These are phyloP conservation scores for Salvelinus namaycush DNA, from an alignment of 2,113 vertebrate species.

Conservation along the genomic window DNA sequence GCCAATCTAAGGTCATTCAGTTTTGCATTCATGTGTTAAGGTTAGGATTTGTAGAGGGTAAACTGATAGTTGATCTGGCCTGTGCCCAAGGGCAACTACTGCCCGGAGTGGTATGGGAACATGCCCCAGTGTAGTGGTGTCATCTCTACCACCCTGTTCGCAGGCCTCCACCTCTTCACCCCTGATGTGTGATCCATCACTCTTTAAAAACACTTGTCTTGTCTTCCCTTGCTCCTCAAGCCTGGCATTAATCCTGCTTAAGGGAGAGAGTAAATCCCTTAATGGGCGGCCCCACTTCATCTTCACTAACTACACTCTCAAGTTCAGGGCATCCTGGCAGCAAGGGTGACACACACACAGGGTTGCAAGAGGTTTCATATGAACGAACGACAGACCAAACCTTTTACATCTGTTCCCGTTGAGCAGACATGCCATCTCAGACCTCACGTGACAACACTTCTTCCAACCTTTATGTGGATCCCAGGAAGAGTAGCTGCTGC, in stretches of 20 bases:
- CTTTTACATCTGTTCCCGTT: slow-evolving; percentile 1
- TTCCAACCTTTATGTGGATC: slow-evolving; percentile 1
- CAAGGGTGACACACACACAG: neutral
- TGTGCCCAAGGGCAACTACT: no score
- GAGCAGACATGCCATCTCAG: neutral
- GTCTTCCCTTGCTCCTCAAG: neutral
- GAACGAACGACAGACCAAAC: neutral
- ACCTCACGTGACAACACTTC: slow-evolving; percentile 23
- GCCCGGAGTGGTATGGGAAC: neutral
- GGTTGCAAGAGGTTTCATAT: neutral
- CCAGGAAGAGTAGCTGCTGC: no score
- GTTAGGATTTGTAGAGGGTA: no score
- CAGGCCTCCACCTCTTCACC: no score
- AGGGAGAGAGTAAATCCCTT: slow-evolving; percentile 12
- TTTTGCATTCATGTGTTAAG: no score
- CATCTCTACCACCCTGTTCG: neutral
- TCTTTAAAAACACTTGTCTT: neutral
- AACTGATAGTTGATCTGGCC: no score
- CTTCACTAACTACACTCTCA: slow-evolving; percentile 22
- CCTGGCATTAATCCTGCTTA: slow-evolving; percentile 23
- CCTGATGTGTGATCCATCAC: neutral
- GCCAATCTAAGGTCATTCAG: no score
- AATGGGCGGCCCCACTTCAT: slow-evolving; percentile 7
- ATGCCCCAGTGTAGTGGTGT: neutral
- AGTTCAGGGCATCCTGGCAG: neutral